Base-by-base conservation (phyloP, 1,140 invertebrate species). In the Megalopta genalis region DNA sequence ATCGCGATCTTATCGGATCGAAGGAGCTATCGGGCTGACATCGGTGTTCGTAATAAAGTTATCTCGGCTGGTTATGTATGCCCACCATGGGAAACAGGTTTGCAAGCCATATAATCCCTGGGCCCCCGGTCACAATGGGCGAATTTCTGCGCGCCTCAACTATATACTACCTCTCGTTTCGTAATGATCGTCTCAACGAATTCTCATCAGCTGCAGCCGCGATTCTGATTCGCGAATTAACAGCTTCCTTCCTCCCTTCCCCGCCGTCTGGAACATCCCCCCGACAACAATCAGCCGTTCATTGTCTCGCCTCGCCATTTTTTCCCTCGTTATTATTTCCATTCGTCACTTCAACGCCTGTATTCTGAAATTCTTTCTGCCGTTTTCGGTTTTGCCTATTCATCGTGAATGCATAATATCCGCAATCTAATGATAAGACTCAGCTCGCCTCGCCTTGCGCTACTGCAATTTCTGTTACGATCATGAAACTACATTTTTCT, bases 1-100 rank as follows among this genome's bases (percentile, higher is more conserved):
- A 89, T 86, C 77, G 83, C 86, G 88, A 90, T 90, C 88, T 91
- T 91, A 91, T 91, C 90, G 89, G 87, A 88, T 87, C 82, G 75
- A 87, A 78, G 60, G 42, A 77, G 82, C 90, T 90, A 90, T 90
- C 90, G 86, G 85, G 70, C 82, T 83, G 88, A 88, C 87, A 86
- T 90, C 87, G 87, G 77, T 25, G 39, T 72, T 65, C 62, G 82
- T 86, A 87, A 88, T 86, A 80, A 82, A 78, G 71, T 84, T 87
- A 86, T 80, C 81, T 80, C 66, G 72, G 75, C 39, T 81, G 68
- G 71, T 84, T 84, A 85, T 83, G 82, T 78, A 85, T 75, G 52
- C 67, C 63, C 62, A 52, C 67, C 71, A 72, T 73, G 71, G 67
- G 59, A 73, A 84, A 81, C 70, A 59, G 67, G 59, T 83, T 71